These are phyloP conservation scores for Lampris incognitus DNA, from an alignment of 2,113 vertebrate genomes.

Conservation along the genomic window DNA sequence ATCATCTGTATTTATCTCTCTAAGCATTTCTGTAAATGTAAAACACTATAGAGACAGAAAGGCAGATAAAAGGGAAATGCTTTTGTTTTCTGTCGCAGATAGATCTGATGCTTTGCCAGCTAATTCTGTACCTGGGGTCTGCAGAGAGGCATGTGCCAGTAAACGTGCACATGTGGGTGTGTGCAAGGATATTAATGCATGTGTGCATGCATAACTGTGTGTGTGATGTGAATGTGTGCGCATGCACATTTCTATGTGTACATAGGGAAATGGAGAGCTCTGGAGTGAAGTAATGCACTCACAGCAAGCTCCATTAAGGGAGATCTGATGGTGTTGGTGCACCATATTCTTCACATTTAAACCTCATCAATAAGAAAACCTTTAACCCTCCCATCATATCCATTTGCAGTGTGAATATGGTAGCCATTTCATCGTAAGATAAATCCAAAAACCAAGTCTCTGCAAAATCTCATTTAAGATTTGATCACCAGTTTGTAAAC, in stretches of 20 bases:
- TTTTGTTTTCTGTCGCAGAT: constrained; percentile 62
- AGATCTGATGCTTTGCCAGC: constrained; percentile 58
- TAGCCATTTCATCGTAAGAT: background rate
- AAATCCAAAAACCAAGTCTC: background rate
- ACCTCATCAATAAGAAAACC: background rate
- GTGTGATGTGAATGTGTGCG: background rate
- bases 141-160: constrained; percentile 35
- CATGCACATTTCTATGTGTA: background rate
- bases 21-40: constrained; percentile 47
- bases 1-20: constrained; percentile 59
- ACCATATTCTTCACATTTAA: background rate
- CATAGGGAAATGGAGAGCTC: constrained; percentile 13
- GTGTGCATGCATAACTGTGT: constrained; percentile 21
- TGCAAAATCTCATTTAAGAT: constrained; percentile 17
- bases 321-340: background rate
- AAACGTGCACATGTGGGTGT: background rate
- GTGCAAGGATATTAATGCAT: constrained; percentile 6
- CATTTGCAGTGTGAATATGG: background rate
- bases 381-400: background rate
- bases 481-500: background rate
- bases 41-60: constrained; percentile 53
- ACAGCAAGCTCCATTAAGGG: constrained; percentile 14
- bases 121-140: constrained; percentile 68
- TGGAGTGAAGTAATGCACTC: constrained; percentile 29
- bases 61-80: constrained; percentile 67